Base-by-base conservation (phyloP, 2,797 vertebrate genomes). In the Cossypha caffra region DNA sequence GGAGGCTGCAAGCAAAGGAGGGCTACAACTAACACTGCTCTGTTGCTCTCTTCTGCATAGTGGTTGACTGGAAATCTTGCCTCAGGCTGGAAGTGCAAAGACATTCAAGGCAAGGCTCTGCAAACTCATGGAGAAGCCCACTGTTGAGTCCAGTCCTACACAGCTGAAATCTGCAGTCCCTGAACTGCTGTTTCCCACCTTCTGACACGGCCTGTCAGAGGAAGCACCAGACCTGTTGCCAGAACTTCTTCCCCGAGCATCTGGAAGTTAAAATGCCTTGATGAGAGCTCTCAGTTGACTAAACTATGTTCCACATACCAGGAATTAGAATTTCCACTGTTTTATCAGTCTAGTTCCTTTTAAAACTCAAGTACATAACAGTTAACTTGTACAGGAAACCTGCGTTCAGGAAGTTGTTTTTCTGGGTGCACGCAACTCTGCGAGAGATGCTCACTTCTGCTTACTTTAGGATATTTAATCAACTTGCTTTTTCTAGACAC, bases 181-280 rank as follows among this genome's bases (percentile, higher is more conserved):
- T 24, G 19, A 68, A 48, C 16, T 21, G n/a, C 62, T 48, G 11
- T 13, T 68, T 47, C 10, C 50, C 26, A 64, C 7, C 33, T 89
- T 84, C 3, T 29, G 21, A 61, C 20, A 50, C 5, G 8, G 15
- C 28, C 42, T 72, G 61, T 19, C 29, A 58, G 8, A 82, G 11
- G 13, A 62, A 43, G 7, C 28, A 51, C 4, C 10, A 62, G 5
- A 76, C 11, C 26, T 47, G 12, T 8, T 8, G 2, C 29, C 29
- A n/a, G 7, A 2, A 43, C 3, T 14, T 25, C n/a, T 25, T 42
- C 12, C 15, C 13, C 1, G 1, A n/a, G 52, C 45, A 68, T 2
- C 45, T n/a, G 4, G 23, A 33, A 91, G 16, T 61, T 37, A 47
- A 10, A 33, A 23, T 14, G 3, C 12, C 26, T 57, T 14, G 7